Base-by-base conservation (phyloP, 2,797 vertebrate genomes). In the Salarias fasciatus region DNA sequence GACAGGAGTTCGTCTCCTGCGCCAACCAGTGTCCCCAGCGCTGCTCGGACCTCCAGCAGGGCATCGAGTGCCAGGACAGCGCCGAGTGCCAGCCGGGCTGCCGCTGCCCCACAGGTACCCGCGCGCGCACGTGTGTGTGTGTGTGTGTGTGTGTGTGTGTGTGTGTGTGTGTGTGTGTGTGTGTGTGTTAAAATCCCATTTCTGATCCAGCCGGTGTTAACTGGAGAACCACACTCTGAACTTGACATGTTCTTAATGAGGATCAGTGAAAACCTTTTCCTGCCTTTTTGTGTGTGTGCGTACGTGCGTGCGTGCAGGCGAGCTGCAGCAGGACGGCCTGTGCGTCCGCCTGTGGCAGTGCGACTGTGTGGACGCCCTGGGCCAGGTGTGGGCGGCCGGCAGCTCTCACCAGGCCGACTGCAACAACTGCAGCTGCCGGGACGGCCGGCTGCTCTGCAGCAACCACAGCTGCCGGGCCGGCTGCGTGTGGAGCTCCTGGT, bases 31-130 rank as follows among this genome's bases (percentile, higher is more conserved):
- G 95, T 71, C 96, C 95, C 0, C 93, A 92, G 71, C 92, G 83
- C 57, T 97, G 95, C 83, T 87, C 93, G 5, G 95, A 97, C 79
- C 92, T 95, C 12, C 96, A 96, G 92, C 93, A 95, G 79, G 95
- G 94, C 58, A 89, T 94, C 0, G 56, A 80, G 77, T 97, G 95
- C 72, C 91, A 93, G 54, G 70, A 80, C 0, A 77, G 53, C 54
- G 63, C 87, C 0, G 79, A 75, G 56, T 97, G 96, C 77, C 92
- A 95, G 70, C 79, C 79, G 0, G 95, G 96, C 51, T 97, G 95
- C 53, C 92, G 91, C 53, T 97, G 96, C 62, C 91, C 93, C 0
- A 38, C 86, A 68, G 95, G 95, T 94, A 60, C 49, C 46, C 18
- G n/a, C n/a, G n/a, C n/a, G n/a, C n/a, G n/a, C n/a, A n/a, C n/a